Base-by-base conservation (phyloP, 2,888 invertebrate genomes). In the Eurois occulta region DNA sequence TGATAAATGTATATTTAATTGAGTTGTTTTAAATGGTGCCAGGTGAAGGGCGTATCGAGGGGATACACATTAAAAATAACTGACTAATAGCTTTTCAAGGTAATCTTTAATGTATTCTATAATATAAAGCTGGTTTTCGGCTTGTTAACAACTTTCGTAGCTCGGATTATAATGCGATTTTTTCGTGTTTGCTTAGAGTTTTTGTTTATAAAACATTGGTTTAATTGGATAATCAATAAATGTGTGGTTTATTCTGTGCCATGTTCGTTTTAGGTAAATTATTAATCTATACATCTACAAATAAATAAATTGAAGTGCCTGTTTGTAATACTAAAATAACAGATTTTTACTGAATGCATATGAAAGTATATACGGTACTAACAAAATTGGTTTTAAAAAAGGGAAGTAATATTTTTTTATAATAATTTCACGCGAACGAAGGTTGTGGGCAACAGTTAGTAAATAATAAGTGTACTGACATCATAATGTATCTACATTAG, bases 31-130 rank as follows among this genome's bases (percentile, higher is more conserved):
- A 18, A 85, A 87, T 82, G 80, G 88, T 85, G 84, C 70, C 69
- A 85, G 75, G 86, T 87, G 86, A 87, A 88, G 86, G 87, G 88
- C 88, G 78, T 87, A 66, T 75, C 80, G 84, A 86, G 85, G 83
- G 86, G 73, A 84, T 86, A 81, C 84, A 84, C 82, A 82, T 91
- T 81, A 83, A 77, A 88, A 87, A 88, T 90, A 88, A 86, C 76
- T 81, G 48, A n/a, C 78, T 90, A 90, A 91, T 90, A 87, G 87
- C 80, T 65, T 71, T 80, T 77, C 83, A 84, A 85, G 83, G 88
- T 78, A 78, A 81, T 85, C 65, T 82, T 85, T 80, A 77, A 83
- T 71, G 66, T 80, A 70, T 80, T 81, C 24, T 78, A 6, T 58
- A 32, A 60, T 62, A 35, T 66, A 60, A 83, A 78, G 28, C 58